phyloP scores from a whole-genome alignment of 2,888 invertebrate species.

The Ernsta delagoae region DNA sequence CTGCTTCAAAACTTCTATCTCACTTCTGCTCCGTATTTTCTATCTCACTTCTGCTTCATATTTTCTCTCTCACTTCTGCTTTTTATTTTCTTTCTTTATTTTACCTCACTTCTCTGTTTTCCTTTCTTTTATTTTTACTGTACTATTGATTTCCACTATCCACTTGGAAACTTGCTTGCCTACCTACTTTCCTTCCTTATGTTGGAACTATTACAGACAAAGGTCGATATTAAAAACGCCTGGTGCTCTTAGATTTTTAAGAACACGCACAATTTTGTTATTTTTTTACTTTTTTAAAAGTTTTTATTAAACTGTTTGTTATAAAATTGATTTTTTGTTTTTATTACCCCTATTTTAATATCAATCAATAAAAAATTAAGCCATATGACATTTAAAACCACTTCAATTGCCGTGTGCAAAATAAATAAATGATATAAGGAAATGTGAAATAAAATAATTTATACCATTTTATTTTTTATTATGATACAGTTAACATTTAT shows the following conservation, averaged over 20 bases:
- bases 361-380: no score
- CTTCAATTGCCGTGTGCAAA: no score
- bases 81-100: not conserved
- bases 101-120: no score
- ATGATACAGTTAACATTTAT: slow-evolving; percentile 79
- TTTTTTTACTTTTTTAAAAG: slow-evolving; percentile 41
- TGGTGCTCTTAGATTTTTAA: slow-evolving; percentile 62
- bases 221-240: slow-evolving; percentile 51
- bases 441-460: slow-evolving; percentile 34
- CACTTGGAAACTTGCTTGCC: not conserved
- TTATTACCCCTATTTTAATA: no score
- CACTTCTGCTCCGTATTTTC: not conserved
- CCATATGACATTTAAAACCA: no score
- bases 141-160: not conserved
- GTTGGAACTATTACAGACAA: no score
- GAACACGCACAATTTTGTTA: slow-evolving; percentile 53
- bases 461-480: slow-evolving; percentile 56
- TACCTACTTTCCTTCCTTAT: not conserved
- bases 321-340: no score
- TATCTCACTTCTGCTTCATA: no score
- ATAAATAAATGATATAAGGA: no score
- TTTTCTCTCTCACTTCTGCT: slow-evolving; percentile 5
- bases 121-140: not conserved
- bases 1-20: no score
- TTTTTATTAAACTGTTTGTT: no score